These are phyloP conservation scores for Hypercompe scribonia DNA, from an alignment of 2,888 invertebrate genomes.

Conservation along the genomic window DNA sequence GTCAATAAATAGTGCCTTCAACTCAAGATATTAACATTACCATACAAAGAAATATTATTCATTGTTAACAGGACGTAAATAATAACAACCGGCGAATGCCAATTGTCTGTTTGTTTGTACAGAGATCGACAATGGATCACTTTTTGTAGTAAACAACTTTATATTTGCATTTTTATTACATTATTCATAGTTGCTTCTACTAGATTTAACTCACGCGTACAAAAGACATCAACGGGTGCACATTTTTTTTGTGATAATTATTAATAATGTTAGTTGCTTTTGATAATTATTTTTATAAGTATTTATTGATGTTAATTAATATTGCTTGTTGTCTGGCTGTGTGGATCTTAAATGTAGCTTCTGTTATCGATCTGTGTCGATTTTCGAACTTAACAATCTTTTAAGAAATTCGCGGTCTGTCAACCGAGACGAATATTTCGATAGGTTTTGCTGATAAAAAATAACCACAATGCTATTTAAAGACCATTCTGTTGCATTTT, in stretches of 20 bases:
- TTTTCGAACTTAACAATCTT: not conserved
- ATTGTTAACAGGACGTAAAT: slow-evolving; percentile 11
- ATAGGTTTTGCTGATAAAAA: slow-evolving; percentile 2
- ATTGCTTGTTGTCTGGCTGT: not conserved
- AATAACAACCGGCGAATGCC: slow-evolving; percentile 37
- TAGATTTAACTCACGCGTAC: slow-evolving; percentile 16
- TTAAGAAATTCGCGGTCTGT: slow-evolving; percentile 2
- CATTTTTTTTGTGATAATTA: slow-evolving; percentile 9
- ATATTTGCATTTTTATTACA: slow-evolving; percentile 10
- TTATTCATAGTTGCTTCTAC: not conserved
- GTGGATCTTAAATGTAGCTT: not conserved
- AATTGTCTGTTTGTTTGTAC: slow-evolving; percentile 34
- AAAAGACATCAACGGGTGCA: slow-evolving; percentile 51
- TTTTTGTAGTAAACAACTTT: slow-evolving; percentile 14
- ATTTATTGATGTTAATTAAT: not conserved
- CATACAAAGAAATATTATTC: slow-evolving; percentile 11
- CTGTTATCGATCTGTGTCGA: not conserved
- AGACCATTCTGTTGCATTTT: not conserved
- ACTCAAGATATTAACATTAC: slow-evolving; percentile 1
- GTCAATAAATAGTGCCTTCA: slow-evolving; percentile 3
- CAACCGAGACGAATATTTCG: not conserved
- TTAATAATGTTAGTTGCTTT: not conserved
- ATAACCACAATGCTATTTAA: not conserved
- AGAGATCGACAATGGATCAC: slow-evolving; percentile 4
- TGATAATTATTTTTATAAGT: slow-evolving; percentile 1